Evolutionary conservation across 2,888 invertebrate species (phyloP).

Genomic region (Coelopa pilipes): DNA sequence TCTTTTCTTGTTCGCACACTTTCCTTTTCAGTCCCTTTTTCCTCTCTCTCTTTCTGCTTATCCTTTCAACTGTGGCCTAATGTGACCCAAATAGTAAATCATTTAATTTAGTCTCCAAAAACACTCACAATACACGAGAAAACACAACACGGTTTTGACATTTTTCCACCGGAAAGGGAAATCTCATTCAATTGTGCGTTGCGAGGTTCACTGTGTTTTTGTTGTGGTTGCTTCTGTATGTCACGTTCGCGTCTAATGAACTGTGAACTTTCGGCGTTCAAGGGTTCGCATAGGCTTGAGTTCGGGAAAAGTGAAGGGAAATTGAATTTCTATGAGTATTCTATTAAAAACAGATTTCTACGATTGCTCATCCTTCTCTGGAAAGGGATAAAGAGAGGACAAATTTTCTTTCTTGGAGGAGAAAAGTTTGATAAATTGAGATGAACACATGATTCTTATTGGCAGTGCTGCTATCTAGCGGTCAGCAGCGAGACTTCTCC

Average conservation of each 20-base stretch:
- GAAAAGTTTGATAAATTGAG: too few species aligned
- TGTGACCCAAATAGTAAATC: constrained; percentile 7
- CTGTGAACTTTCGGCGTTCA: neutral
- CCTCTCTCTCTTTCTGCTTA: too few species aligned
- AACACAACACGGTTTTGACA: neutral
- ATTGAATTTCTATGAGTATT: neutral
- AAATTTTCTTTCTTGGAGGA: neutral
- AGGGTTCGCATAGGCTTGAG: neutral
- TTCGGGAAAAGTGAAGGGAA: neutral
- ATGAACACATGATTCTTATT: too few species aligned
- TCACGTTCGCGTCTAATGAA: constrained; percentile 6
- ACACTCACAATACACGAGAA: too few species aligned
- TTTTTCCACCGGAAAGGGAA: neutral
- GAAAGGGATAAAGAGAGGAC: neutral
- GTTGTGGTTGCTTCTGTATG: neutral
- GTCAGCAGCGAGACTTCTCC: too few species aligned
- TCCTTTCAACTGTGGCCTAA: neutral
- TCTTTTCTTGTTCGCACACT: neutral
- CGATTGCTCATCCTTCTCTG: neutral
- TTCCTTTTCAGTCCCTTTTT: too few species aligned
- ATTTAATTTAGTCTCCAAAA: neutral
- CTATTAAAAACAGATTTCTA: neutral
- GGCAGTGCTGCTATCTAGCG: too few species aligned
- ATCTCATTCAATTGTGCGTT: neutral
- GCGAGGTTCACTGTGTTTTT: neutral